Evolutionary conservation across 1,140 invertebrate species (phyloP).

Genomic region (Micrasema longulum): DNA sequence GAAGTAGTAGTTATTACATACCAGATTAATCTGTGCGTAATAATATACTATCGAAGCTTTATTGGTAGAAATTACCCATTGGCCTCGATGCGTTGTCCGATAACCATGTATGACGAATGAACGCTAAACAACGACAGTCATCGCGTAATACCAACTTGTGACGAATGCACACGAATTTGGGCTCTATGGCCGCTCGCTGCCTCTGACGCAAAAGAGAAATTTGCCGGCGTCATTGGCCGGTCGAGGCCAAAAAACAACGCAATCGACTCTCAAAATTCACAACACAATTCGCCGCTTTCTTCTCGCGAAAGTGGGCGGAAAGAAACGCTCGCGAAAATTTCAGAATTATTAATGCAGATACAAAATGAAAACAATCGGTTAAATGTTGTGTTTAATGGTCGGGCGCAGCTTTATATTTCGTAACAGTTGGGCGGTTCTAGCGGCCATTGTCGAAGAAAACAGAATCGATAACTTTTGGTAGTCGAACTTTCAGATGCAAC

Average conservation of each 20-base stretch:
- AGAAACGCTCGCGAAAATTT: slow-evolving; percentile 23
- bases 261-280: slow-evolving; percentile 29
- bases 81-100: slow-evolving; percentile 12
- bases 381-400: background rate
- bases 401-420: slow-evolving; percentile 8
- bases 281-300: slow-evolving; percentile 21
- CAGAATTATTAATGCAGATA: slow-evolving; percentile 23
- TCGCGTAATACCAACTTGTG: slow-evolving; percentile 5
- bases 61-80: slow-evolving; percentile 12
- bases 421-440: slow-evolving; percentile 17
- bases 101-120: slow-evolving; percentile 12
- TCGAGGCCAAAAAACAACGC: slow-evolving; percentile 24
- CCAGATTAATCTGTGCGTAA: too few species aligned
- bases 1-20: background rate
- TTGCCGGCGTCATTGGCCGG: slow-evolving; percentile 25
- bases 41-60: background rate
- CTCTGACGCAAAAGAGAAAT: slow-evolving; percentile 42
- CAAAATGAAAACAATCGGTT: slow-evolving; percentile 26
- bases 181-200: background rate
- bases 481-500: too few species aligned
- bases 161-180: slow-evolving; percentile 21
- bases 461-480: too few species aligned
- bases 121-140: slow-evolving; percentile 1
- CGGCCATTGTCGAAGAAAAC: too few species aligned
- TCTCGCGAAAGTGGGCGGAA: slow-evolving; percentile 37